Evolutionary conservation across 2,797 vertebrate genomes (phyloP).

Genomic region (Cynodonichthys magdalenae): DNA sequence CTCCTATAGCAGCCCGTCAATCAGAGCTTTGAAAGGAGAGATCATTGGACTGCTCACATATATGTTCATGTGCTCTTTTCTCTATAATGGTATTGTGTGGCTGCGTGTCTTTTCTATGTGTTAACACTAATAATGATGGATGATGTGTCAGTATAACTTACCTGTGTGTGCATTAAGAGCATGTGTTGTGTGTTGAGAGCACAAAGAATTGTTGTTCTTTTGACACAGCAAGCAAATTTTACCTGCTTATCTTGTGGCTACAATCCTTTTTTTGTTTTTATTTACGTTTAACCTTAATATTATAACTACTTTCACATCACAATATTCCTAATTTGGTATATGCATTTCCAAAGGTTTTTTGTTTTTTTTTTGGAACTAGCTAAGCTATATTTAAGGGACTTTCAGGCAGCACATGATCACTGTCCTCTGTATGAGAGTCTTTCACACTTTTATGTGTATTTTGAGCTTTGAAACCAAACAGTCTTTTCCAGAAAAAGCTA

Average conservation of each 20-base stretch:
- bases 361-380: no score
- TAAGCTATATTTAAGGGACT: no score
- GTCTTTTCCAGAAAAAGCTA: not conserved
- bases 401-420: not conserved
- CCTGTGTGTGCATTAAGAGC: not conserved
- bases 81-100: conserved; percentile 1
- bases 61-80: conserved; percentile 5
- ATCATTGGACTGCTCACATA: conserved; percentile 50
- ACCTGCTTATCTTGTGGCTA: no score
- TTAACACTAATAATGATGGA: not conserved
- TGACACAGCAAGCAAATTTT: not conserved
- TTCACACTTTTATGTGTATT: not conserved
- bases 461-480: not conserved
- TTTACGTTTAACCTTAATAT: no score
- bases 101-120: not conserved
- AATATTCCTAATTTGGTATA: no score
- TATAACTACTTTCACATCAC: no score
- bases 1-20: conserved; percentile 79
- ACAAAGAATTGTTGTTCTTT: not conserved
- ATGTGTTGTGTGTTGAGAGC: not conserved
- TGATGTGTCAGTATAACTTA: conserved; percentile 7
- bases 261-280: no score
- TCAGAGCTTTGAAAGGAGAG: conserved; percentile 61
- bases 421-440: not conserved
- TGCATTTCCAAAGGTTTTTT: no score